Conservation (phyloP, 2,888 invertebrate genomes). For the Macrophya alboannulata region DNA sequence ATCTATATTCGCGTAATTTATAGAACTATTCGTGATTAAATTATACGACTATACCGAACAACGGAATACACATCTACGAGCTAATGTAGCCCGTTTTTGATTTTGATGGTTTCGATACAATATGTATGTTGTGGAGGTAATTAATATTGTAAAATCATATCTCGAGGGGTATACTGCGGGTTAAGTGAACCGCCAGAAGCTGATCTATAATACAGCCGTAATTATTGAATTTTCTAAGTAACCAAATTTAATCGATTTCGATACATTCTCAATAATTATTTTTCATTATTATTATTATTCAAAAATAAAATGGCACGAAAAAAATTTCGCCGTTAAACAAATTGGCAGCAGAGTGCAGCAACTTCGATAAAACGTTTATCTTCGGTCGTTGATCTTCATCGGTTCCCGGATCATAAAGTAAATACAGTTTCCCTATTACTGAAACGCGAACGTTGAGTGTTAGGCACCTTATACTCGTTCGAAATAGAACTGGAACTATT, state of each 20-base stretch:
- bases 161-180: not conserved
- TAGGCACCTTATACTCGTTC: conserved; percentile 12
- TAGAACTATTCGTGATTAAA: not conserved
- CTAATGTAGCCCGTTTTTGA: not conserved
- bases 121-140: not conserved
- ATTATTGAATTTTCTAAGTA: not conserved
- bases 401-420: not conserved
- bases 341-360: not conserved
- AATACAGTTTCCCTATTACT: not conserved
- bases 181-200: conserved; percentile 4
- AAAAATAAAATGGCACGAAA: not conserved
- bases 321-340: not conserved
- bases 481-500: conserved; percentile 22
- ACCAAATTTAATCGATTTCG: not conserved
- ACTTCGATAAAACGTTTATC: not conserved
- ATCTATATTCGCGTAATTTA: not conserved
- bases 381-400: conserved; percentile 19
- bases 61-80: not conserved
- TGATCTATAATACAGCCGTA: not conserved
- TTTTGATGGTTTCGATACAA: not conserved
- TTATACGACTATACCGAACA: not conserved
- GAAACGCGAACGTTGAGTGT: not conserved
- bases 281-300: not conserved
- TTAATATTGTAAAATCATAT: conserved; percentile 21
- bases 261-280: not conserved